Base-by-base conservation (phyloP, 1,140 invertebrate genomes). In the Caenorhabditis brenneri region DNA sequence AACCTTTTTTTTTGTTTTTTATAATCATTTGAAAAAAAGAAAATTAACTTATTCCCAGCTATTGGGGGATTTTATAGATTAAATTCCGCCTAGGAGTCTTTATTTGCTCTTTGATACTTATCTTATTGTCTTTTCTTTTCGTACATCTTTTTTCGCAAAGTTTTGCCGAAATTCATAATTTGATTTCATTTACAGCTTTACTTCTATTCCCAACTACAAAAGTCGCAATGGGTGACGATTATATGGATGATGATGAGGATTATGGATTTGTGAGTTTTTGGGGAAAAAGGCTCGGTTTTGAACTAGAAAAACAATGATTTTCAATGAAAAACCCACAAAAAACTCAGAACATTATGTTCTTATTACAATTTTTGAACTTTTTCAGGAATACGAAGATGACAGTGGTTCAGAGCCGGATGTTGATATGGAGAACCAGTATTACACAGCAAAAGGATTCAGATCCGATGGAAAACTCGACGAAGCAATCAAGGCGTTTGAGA, bases 371-470 rank as follows among this genome's bases (percentile, higher is more conserved):
- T 4, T 6, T 10, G 74, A 2, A 19, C n/a, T 16, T 80, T 90
- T 90, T 85, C 60, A 90, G 89, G 89, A 93, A 87, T 93, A 93
- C 88, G 92, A 92, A n/a, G 92, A 93, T 86, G 93, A 93, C 83
- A 92, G 91, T 82, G 92, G 92, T 74, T 92, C 91, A 51, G 97
- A 99, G 91, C 97, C 97, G 27, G 97, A 99, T 93, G 97, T 99
- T 33, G 97, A 99, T 92, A 92, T 99, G 86, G 98, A 99, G 92
- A 99, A 99, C 92, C 97, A 99, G 92, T 99, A 99, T 92, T 99
- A 99, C 91, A 99, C 98, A 91, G 98, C 97, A 82, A 99, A 99
- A 93, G 95, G 97, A 0, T 91, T 99, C 16, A 99, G 99, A 92
- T 97, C 98, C 92, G 97, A 99, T 92, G 86, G 84, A 10, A 84